These are phyloP conservation scores for Colinus virginianus DNA, from an alignment of 2,113 vertebrate species.

Conservation along the genomic window DNA sequence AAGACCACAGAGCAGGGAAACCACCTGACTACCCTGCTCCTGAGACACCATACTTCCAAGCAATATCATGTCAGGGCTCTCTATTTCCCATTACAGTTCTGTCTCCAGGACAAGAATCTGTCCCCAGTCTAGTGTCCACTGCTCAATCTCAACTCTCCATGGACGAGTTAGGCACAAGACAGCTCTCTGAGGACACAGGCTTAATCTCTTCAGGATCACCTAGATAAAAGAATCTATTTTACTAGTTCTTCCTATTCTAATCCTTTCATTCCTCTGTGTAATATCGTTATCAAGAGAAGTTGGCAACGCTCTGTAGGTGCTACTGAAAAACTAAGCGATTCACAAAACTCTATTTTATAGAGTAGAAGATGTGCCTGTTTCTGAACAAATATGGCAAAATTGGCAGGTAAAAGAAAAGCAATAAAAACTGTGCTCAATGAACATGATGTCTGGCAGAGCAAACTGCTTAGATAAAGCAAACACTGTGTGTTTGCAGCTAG, in stretches of 20 bases:
- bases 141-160: not conserved
- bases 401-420: not conserved
- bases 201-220: not conserved
- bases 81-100: not conserved
- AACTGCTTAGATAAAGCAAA: not conserved
- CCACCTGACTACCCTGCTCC: not conserved
- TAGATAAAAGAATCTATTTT: not conserved
- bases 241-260: not conserved
- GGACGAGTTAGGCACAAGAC: not conserved
- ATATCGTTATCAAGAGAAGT: not conserved
- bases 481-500: not conserved
- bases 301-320: accelerated
- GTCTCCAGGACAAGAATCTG: not conserved
- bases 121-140: not conserved
- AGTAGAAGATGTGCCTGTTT: not conserved
- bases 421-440: not conserved
- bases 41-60: not conserved
- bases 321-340: not conserved
- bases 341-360: not conserved
- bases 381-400: not conserved
- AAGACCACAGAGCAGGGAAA: not conserved
- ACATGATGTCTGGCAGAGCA: not conserved
- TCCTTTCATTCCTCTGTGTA: not conserved
- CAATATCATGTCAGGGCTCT: accelerated
- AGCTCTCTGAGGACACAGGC: not conserved